Evolutionary conservation across 2,797 vertebrate species (phyloP).

Genomic region (Lindbergichthys nudifrons): DNA sequence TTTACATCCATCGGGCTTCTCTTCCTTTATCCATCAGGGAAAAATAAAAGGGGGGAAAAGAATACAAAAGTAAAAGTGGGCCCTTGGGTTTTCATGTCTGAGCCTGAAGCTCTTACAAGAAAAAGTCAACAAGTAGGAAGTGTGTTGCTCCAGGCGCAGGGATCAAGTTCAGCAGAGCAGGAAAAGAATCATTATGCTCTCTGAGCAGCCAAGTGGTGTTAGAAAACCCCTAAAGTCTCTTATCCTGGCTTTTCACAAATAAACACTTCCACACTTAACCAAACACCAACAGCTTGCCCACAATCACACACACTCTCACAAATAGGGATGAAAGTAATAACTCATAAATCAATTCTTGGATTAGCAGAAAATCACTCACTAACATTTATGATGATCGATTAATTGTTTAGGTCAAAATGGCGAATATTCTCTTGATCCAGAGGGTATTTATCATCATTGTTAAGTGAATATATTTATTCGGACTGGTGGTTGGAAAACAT

Average conservation of each 20-base stretch:
- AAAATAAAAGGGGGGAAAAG: not conserved
- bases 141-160: conserved; percentile 66
- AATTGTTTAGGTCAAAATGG: not conserved
- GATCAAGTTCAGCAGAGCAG: conserved; percentile 75
- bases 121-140: conserved; percentile 55
- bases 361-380: not conserved
- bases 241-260: conserved; percentile 54
- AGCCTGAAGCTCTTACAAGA: conserved; percentile 33
- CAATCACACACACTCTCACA: not conserved
- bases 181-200: conserved; percentile 77
- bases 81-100: conserved; percentile 55
- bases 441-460: not conserved
- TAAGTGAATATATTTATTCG: not conserved
- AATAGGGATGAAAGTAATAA: not conserved
- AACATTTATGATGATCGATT: not conserved
- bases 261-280: conserved; percentile 63
- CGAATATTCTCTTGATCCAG: not conserved
- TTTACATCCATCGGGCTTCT: conserved; percentile 21
- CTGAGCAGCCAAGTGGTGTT: conserved; percentile 38
- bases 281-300: conserved; percentile 24
- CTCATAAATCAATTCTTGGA: not conserved
- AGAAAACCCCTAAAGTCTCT: conserved; percentile 38
- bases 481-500: not conserved
- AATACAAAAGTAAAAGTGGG: conserved; percentile 49
- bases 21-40: not conserved